Conservation (phyloP, 2,888 invertebrate genomes). For the Caenorhabditis japonica region DNA sequence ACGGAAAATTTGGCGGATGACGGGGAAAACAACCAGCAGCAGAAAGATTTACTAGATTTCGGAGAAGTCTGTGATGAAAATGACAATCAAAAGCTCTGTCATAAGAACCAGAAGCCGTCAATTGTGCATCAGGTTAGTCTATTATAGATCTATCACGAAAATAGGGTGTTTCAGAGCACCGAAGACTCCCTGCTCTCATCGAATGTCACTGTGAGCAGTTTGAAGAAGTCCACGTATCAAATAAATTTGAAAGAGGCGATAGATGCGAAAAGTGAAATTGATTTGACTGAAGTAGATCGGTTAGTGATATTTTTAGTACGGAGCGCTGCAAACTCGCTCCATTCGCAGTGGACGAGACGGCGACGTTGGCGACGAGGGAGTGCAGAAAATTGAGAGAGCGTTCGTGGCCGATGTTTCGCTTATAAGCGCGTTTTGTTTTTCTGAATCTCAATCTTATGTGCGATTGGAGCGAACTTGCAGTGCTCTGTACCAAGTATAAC, state of each 20-base stretch:
- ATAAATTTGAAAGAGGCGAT: slow-evolving; percentile 32
- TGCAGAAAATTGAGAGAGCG: too few species aligned
- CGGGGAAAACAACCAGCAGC: neutral
- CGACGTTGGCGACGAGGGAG: too few species aligned
- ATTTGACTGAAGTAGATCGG: slow-evolving; percentile 36
- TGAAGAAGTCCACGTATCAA: slow-evolving; percentile 9
- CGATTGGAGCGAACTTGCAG: too few species aligned
- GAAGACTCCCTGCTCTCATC: slow-evolving; percentile 35
- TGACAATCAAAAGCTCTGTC: neutral
- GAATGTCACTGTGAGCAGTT: slow-evolving; percentile 20
- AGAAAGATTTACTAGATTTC: too few species aligned
- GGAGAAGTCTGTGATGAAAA: too few species aligned
- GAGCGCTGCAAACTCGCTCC: too few species aligned
- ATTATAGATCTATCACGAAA: neutral
- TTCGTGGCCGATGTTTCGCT: too few species aligned
- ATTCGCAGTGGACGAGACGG: too few species aligned
- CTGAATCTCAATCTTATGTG: neutral
- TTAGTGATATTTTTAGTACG: too few species aligned
- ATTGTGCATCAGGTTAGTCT: slow-evolving; percentile 25
- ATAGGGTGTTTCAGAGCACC: slow-evolving; percentile 19
- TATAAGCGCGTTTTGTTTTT: too few species aligned
- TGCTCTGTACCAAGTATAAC: too few species aligned
- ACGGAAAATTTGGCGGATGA: slow-evolving; percentile 24
- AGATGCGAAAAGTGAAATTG: slow-evolving; percentile 35
- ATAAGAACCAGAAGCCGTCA: neutral